Base-by-base conservation (phyloP, 2,113 vertebrate genomes). In the Prochilodus magdalenae region DNA sequence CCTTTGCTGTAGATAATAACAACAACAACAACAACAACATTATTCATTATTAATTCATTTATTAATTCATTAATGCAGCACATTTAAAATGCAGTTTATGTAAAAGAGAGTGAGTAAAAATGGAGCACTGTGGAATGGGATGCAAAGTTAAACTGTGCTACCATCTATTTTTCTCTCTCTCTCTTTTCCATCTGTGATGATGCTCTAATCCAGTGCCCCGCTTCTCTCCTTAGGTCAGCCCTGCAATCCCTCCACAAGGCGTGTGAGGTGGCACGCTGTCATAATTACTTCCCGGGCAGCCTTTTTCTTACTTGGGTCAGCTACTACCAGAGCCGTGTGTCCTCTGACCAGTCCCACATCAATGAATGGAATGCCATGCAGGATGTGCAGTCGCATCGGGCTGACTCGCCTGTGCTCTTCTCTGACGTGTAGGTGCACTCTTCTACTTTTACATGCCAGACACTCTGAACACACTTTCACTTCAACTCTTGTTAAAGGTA, bases 281-380 rank as follows among this genome's bases (percentile, higher is more conserved):
- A 98, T 88, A 99, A 99, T 89, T 96, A 99, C 91, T 99, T 99
- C 89, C 97, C 98, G 1, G 97, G 98, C 82, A 98, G 98, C 86
- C 95, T 99, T 2, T 99, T 98, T 91, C 94, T 99, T 88, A 99
- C 98, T 11, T 99, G 98, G 98, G 95, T 99, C 91, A 98, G 97
- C 93, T 99, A 99, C 90, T 99, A 99, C 85, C 98, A 99, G 94
- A 99, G 97, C 92, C 94, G 95, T 57, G 93, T 99, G 90, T 95
- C 97, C 84, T 99, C 98, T 0, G 96, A 96, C 92, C 98, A 99
- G 89, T 88, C 92, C 0, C 97, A 96, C 3, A 94, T 99, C 92
- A 99, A 99, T 0, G 97, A 99, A 82, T 99, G 98, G 98, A 98
- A 99, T 5, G 96, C 96, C 83, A 98, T 99, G 98, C 96, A 97